Evolutionary conservation across 92 coral and sea anemone genomes (phyloP).

Genomic region (Blastomussa wellsi): DNA sequence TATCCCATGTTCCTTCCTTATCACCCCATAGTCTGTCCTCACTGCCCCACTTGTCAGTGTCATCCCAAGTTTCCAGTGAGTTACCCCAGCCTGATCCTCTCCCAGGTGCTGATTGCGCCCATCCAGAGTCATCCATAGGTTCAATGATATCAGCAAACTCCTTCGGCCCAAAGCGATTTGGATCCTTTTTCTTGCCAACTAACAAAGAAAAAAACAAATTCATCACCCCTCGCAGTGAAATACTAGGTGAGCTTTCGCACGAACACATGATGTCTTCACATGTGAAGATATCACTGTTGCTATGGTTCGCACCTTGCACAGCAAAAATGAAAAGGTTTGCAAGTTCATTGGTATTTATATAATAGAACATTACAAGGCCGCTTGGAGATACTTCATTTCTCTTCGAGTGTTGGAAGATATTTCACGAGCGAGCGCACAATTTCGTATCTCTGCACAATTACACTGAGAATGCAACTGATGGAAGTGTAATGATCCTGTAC

Average conservation of each 20-base stretch:
- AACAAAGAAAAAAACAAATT: background rate
- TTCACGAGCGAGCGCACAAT: too few relatives aligned
- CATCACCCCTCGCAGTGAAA: too few relatives aligned
- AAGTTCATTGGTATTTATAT: too few relatives aligned
- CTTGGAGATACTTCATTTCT: too few relatives aligned
- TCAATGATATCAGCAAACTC: constrained; percentile 92
- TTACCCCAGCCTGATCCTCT: constrained; percentile 87
- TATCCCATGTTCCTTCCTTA: constrained; percentile 80
- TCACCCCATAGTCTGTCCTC: constrained; percentile 93
- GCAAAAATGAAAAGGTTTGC: too few relatives aligned
- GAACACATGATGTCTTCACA: too few relatives aligned
- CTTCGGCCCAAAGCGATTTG: constrained; percentile 92
- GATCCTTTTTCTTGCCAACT: constrained; percentile 97
- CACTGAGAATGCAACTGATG: background rate
- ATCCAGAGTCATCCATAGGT: constrained; percentile 84
- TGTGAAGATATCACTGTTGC: too few relatives aligned
- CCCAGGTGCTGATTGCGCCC: constrained; percentile 82
- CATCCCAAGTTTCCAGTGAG: constrained; percentile 85
- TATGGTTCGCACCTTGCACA: too few relatives aligned
- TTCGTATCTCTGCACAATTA: too few relatives aligned
- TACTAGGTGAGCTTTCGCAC: too few relatives aligned
- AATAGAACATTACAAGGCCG: too few relatives aligned
- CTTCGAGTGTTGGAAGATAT: too few relatives aligned
- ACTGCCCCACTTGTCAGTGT: constrained; percentile 90
- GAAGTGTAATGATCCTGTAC: background rate